Evolutionary conservation across 2,113 vertebrate genomes (phyloP), one percentile per base, ranked within the genome.

Genomic region (Rissa tridactyla): DNA sequence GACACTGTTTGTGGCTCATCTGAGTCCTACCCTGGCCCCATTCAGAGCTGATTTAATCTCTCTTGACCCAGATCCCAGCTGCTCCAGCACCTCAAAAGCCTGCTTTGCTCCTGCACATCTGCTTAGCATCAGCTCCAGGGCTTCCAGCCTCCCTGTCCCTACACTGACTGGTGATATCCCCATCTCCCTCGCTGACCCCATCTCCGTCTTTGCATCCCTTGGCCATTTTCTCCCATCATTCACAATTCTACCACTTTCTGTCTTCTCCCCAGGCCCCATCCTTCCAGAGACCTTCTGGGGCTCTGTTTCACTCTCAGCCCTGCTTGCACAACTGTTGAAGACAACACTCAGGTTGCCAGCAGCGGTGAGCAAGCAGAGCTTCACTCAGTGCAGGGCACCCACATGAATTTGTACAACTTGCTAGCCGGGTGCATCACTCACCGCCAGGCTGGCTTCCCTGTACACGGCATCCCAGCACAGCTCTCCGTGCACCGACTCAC

Each of bases 361-460:
- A 83, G 34, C 17, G 18, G 26, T 51, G 32, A 71, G 19, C 30
- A 49, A 58, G 51, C 54, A 76, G 46, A 75, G 14, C 11, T 75
- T 46, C 36, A 27, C 15, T 49, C 38, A 19, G 14, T 15, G 15
- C 27, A 62, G 51, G 40, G 26, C 9, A 78, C 9, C 6, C 40
- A 26, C 61, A 55, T 10, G 13, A 27, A 11, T 62, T 93, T 57
- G 29, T 27, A 49, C 13, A 27, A 22, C 7, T 22, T 68, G 27
- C 30, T 58, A 64, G 13, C 34, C 2, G 0, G 10, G 7, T 52
- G 38, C 32, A 15, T 52, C 62, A 23, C 60, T 27, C 72, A 49
- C 19, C 0, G 0, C 38, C 54, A 27, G 2, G 2, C 6, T 3
- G 29, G 6, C 69, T 80, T 75, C 16, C 40, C 51, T 25, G 4